Conservation (phyloP, 2,888 invertebrate species). For the Limenitis camilla region DNA sequence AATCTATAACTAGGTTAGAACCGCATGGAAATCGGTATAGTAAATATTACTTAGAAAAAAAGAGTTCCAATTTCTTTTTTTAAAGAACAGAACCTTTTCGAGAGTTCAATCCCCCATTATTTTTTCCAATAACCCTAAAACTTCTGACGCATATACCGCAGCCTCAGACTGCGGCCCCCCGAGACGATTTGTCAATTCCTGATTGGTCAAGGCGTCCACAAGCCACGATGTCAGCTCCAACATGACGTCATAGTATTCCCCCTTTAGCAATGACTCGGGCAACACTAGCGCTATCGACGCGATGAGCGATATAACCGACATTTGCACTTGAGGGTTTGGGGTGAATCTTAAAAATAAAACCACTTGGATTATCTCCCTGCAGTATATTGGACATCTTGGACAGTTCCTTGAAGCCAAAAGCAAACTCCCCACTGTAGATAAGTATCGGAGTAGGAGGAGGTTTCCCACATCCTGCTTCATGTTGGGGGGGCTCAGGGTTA, state of each 20-base stretch:
- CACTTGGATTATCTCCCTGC: slow-evolving; percentile 80
- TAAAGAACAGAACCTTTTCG: neutral
- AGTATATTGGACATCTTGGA: slow-evolving; percentile 76
- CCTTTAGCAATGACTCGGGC: slow-evolving; percentile 71
- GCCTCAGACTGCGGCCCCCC: slow-evolving; percentile 79
- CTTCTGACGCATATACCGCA: slow-evolving; percentile 76
- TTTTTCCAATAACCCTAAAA: slow-evolving; percentile 72
- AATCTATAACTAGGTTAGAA: slow-evolving; percentile 1
- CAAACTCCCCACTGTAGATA: slow-evolving; percentile 80
- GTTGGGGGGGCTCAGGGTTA: slow-evolving; percentile 67
- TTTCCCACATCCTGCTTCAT: slow-evolving; percentile 78
- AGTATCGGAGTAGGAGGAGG: slow-evolving; percentile 78
- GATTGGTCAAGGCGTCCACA: slow-evolving; percentile 67
- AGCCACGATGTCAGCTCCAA: slow-evolving; percentile 81
- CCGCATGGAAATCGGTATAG: no score
- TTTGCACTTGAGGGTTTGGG: slow-evolving; percentile 78
- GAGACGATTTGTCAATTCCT: slow-evolving; percentile 60
- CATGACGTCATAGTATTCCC: slow-evolving; percentile 77
- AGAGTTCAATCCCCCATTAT: slow-evolving; percentile 14
- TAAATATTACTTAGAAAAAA: no score
- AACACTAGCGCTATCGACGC: slow-evolving; percentile 78
- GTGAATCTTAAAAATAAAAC: slow-evolving; percentile 79
- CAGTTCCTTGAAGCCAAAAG: slow-evolving; percentile 81
- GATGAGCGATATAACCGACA: slow-evolving; percentile 78
- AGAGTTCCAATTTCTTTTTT: no score